A percentile compares a stretch with the other conserved stretches of the same genome.
These are phyloP conservation scores for Argentina silus DNA, from an alignment of 2,797 vertebrate species.

Conservation along the genomic window DNA sequence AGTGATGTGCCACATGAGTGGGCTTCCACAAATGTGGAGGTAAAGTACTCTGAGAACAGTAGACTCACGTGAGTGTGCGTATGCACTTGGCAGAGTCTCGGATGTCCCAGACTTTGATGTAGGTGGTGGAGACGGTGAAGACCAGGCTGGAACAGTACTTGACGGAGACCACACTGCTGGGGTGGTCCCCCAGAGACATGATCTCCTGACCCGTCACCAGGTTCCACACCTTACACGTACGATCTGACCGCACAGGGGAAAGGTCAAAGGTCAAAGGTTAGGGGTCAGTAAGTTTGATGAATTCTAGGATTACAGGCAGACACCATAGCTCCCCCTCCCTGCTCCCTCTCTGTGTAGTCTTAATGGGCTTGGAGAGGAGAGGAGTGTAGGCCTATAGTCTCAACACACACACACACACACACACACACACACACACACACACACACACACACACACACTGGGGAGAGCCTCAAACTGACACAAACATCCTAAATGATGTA, in stretches of 20 bases:
- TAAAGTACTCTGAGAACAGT: too few relatives aligned
- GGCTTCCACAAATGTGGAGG: too few relatives aligned
- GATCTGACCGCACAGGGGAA: conserved; percentile 77
- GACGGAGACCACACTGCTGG: conserved; percentile 92
- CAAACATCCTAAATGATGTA: too few relatives aligned
- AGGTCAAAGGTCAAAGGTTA: not conserved
- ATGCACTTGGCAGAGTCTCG: conserved; percentile 95
- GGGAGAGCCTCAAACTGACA: too few relatives aligned
- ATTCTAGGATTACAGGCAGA: too few relatives aligned
- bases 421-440: not conserved
- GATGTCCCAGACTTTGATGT: conserved; percentile 98
- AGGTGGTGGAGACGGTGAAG: conserved; percentile 92
- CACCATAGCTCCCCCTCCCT: too few relatives aligned
- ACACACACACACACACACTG: conserved; percentile 2
- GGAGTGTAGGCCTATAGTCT: too few relatives aligned
- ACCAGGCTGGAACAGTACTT: conserved; percentile 93
- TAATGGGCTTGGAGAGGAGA: too few relatives aligned
- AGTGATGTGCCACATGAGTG: too few relatives aligned
- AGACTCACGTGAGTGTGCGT: conserved; percentile 89
- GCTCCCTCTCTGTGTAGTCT: too few relatives aligned
- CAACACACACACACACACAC: not conserved
- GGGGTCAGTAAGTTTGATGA: too few relatives aligned
- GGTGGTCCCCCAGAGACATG: conserved; percentile 95
- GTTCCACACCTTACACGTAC: conserved; percentile 98
- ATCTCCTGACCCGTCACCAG: conserved; percentile 98